phyloP scores from a whole-genome alignment of 1,140 invertebrate genomes.

The Maniola jurtina region DNA sequence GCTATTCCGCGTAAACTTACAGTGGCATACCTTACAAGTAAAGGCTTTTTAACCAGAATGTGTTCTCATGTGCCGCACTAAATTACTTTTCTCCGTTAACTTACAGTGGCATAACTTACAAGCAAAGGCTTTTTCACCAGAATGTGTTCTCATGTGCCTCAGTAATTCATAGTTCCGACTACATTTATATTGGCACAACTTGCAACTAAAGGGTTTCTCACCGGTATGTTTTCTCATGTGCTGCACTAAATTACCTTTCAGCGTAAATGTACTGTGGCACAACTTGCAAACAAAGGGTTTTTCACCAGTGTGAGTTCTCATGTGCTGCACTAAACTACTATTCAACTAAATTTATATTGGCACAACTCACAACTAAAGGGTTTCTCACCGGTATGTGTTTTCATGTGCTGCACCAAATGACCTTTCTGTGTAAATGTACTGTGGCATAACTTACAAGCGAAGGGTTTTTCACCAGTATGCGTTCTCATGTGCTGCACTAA shows the following conservation, averaged over 20 bases:
- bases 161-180: not conserved
- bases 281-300: not conserved
- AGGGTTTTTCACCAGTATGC: too few species aligned
- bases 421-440: too few species aligned
- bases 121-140: not conserved
- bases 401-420: too few species aligned
- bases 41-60: not conserved
- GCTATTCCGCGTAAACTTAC: too few species aligned
- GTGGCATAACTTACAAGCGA: too few species aligned
- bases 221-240: not conserved
- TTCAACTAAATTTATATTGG: not conserved
- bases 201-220: not conserved
- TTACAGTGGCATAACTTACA: not conserved
- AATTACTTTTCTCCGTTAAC: not conserved
- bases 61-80: not conserved
- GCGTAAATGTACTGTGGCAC: not conserved
- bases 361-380: too few species aligned
- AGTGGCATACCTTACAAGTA: too few species aligned
- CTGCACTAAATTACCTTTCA: not conserved
- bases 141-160: not conserved
- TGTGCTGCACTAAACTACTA: not conserved
- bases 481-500: too few species aligned
- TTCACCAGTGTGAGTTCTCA: not conserved
- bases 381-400: too few species aligned
- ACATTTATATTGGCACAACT: slow-evolving; percentile 4